A percentile compares a stretch with the other conserved stretches of the same genome.
These are phyloP conservation scores for Halotydeus destructor DNA, from an alignment of 1,140 invertebrate genomes.

Conservation along the genomic window DNA sequence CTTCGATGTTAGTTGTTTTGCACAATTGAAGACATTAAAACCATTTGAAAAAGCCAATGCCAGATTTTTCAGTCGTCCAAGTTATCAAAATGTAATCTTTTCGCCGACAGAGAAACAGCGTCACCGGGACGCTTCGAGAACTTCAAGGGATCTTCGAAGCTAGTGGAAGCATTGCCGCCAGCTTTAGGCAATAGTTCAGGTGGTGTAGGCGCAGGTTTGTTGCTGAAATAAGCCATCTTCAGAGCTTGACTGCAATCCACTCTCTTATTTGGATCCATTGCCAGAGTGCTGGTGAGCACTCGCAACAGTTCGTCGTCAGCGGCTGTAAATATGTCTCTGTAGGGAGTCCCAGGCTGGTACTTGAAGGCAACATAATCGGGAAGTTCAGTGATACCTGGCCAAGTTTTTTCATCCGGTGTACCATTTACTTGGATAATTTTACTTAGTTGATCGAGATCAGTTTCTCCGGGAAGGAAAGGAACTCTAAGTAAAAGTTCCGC, in stretches of 20 bases:
- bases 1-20: too few species aligned
- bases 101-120: too few species aligned
- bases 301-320: conserved; percentile 78
- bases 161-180: too few species aligned
- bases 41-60: too few species aligned
- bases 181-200: conserved; percentile 59
- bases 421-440: conserved; percentile 82
- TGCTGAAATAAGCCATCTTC: conserved; percentile 36
- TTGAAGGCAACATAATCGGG: conserved; percentile 89
- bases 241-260: conserved; percentile 45
- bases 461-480: conserved; percentile 87
- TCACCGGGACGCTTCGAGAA: too few species aligned
- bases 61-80: too few species aligned
- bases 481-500: conserved; percentile 72
- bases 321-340: conserved; percentile 85
- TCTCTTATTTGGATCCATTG: conserved; percentile 61
- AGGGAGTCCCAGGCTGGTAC: conserved; percentile 42
- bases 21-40: too few species aligned
- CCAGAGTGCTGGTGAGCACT: conserved; percentile 52
- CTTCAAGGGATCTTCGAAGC: too few species aligned
- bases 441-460: conserved; percentile 84
- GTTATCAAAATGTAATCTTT: too few species aligned
- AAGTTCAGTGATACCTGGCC: conserved; percentile 64
- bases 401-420: conserved; percentile 73
- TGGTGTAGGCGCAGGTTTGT: conserved; percentile 66